Conservation (phyloP, 2,888 invertebrate species). For the Cabera pusaria region DNA sequence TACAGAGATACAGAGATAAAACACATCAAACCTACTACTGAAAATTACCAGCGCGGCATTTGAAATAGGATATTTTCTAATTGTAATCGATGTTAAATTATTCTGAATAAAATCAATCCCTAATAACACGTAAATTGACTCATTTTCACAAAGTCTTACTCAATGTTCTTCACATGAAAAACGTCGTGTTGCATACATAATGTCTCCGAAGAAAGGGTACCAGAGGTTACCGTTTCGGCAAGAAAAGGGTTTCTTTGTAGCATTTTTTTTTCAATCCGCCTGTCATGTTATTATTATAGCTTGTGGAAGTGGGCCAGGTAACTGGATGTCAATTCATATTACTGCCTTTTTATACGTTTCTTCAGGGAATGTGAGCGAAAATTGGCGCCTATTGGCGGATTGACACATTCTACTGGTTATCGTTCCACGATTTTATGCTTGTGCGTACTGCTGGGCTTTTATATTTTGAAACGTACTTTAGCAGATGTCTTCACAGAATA, state of each 20-base stretch:
- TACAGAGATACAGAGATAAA: too few relatives aligned
- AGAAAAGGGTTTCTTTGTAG: constrained; percentile 30
- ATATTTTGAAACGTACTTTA: not conserved
- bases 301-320: constrained; percentile 17
- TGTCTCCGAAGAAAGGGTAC: constrained; percentile 12
- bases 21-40: too few relatives aligned
- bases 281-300: constrained; percentile 34
- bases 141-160: constrained; percentile 6
- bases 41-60: too few relatives aligned
- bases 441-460: constrained; percentile 3
- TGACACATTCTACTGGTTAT: constrained; percentile 18
- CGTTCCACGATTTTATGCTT: constrained; percentile 16
- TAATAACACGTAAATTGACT: too few relatives aligned
- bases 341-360: constrained; percentile 19
- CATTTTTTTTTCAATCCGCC: constrained; percentile 26
- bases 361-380: constrained; percentile 13
- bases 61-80: too few relatives aligned
- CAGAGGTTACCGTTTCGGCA: constrained; percentile 11
- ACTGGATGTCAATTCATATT: constrained; percentile 27
- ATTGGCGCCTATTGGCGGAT: constrained; percentile 15
- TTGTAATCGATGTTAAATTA: too few relatives aligned
- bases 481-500: too few relatives aligned
- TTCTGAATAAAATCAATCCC: too few relatives aligned
- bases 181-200: constrained; percentile 17
- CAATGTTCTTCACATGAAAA: too few relatives aligned